Evolutionary conservation across 2,888 invertebrate genomes (phyloP), one percentile per base, ranked within the genome.

Genomic region (Drosophila leonis): DNA sequence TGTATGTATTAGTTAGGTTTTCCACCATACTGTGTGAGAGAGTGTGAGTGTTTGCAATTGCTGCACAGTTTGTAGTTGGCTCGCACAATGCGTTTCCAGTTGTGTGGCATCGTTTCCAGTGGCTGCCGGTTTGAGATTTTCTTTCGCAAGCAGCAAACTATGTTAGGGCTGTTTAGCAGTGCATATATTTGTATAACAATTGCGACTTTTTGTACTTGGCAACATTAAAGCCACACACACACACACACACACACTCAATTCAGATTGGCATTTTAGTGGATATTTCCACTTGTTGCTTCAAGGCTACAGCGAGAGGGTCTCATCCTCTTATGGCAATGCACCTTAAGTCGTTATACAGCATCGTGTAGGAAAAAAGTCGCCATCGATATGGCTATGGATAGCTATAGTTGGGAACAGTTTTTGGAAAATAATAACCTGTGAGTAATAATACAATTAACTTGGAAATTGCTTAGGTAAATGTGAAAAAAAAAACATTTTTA

Each of bases 361-460:
- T 24, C 31, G 4, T 29, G 31, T 3, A 31, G 29, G 13, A 9
- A 27, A 4, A 29, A 31, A 41, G 13, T 9, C 29, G 12, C 5
- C 18, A 15, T 41, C 27, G 4, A 31, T 13, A 39, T 49, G 24
- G 69, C 2, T 13, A 88, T 86, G 88, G 68, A 80, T 31, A 61
- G 10, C 41, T 57, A 57, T 41, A 75, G 52, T 39, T 86, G 86
- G 88, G 46, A 69, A 27, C 71, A 77, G 56, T 84, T 88, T 74
- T 72, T 88, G 73, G 87, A 83, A 62, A 88, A 88, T 62, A 86
- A 86, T 52, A 88, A 88, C 46, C 68, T 86, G 86, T 86, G 24
- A 86, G 88, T 86, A 61, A 15, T 24, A n/a, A 18, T 24, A 1
- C 18, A 48, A 1, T 18, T 12, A 31, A 18, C 49, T 49, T 18